Evolutionary conservation across 2,113 vertebrate species (phyloP).

Genomic region (Vanacampus margaritifer): DNA sequence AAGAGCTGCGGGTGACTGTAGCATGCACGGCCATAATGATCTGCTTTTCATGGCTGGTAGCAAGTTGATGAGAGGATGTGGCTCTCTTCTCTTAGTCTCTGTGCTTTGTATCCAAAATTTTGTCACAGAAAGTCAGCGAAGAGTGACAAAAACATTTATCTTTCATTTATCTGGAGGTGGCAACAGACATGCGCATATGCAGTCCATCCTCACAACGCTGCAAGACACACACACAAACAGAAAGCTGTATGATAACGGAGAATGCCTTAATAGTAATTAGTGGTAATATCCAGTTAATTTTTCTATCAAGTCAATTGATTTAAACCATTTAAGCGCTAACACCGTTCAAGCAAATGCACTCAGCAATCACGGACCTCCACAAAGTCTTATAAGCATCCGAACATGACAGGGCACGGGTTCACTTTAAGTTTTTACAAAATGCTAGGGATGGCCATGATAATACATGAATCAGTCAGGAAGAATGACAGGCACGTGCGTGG

Average conservation of each 20-base stretch:
- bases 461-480: no score
- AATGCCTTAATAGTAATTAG: no score
- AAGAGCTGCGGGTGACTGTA: slow-evolving; percentile 6
- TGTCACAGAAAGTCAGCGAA: neutral
- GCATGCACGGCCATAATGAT: slow-evolving; percentile 1
- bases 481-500: no score
- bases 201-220: neutral
- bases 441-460: no score
- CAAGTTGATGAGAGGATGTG: neutral
- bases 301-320: no score
- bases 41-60: slow-evolving; percentile 8
- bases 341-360: no score
- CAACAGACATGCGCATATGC: neutral
- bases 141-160: neutral
- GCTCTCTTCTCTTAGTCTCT: neutral
- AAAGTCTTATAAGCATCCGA: no score
- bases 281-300: no score
- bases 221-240: neutral
- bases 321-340: no score
- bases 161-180: neutral
- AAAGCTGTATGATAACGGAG: neutral
- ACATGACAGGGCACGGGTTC: no score
- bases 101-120: neutral
- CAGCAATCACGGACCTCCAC: no score
- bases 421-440: no score